Percentiles rank a stretch among this genome's conserved stretches.
Evolutionary conservation across 2,888 invertebrate genomes (phyloP).

Genomic region (Campaea margaritaria): DNA sequence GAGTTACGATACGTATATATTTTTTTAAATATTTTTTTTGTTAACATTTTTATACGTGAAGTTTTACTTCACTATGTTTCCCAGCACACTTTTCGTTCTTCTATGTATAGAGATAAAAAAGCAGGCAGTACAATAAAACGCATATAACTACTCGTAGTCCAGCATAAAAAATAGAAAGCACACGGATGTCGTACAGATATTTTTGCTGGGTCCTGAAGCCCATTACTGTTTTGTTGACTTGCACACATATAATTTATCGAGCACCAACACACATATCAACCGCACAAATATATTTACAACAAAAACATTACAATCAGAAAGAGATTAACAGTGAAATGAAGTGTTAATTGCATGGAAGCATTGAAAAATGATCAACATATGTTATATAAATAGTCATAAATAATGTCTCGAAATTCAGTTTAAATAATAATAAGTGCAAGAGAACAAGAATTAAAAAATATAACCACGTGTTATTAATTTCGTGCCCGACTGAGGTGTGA

Average conservation of each 20-base stretch:
- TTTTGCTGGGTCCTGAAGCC: conserved; percentile 44
- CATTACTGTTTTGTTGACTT: conserved; percentile 62
- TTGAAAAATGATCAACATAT: conserved; percentile 85
- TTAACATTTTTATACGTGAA: too few species aligned
- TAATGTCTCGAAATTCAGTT: conserved; percentile 82
- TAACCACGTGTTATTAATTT: conserved; percentile 82
- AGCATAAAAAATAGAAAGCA: conserved; percentile 17
- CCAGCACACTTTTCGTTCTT: too few species aligned
- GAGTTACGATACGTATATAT: too few species aligned
- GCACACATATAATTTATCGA: conserved; percentile 59
- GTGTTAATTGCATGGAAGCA: conserved; percentile 84
- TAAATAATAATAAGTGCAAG: conserved; percentile 85
- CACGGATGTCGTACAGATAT: conserved; percentile 36
- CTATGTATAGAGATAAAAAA: too few species aligned
- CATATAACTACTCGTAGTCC: neutral
- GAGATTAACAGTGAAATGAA: conserved; percentile 81
- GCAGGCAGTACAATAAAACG: too few species aligned
- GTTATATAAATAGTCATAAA: conserved; percentile 85
- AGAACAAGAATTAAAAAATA: conserved; percentile 81
- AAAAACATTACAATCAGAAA: conserved; percentile 69
- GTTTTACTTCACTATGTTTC: too few species aligned
- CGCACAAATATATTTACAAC: conserved; percentile 64
- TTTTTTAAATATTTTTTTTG: too few species aligned
- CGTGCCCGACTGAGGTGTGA: conserved; percentile 80
- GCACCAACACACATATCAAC: conserved; percentile 52